Conservation (phyloP, 2,888 invertebrate genomes). For the Rhagonycha lutea region DNA sequence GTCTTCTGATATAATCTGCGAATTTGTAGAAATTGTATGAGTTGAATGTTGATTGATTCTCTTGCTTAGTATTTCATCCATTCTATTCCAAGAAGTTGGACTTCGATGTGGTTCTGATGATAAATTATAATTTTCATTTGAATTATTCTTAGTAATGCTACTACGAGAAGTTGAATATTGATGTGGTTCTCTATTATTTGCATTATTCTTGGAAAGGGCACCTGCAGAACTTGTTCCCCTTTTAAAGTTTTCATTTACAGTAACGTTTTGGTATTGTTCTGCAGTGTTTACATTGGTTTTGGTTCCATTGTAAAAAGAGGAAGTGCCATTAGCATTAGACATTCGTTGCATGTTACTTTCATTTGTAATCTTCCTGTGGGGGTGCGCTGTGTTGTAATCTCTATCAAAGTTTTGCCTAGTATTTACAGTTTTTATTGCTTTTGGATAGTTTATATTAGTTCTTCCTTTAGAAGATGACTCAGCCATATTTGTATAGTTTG, state of each 20-base stretch:
- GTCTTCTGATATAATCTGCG: too few species aligned
- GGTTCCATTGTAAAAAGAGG: too few species aligned
- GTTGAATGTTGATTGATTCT: background rate
- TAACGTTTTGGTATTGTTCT: background rate
- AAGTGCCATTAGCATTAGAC: too few species aligned
- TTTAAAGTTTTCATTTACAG: background rate
- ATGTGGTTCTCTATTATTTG: background rate
- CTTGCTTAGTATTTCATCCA: background rate
- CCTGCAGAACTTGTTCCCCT: background rate
- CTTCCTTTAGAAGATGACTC: background rate
- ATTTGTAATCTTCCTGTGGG: background rate
- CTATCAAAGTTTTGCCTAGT: background rate
- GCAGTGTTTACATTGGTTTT: background rate
- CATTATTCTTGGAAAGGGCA: background rate
- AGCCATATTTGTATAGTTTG: background rate
- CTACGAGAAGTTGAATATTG: background rate
- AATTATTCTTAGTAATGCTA: background rate
- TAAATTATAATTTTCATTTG: too few species aligned
- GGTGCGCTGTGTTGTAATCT: background rate
- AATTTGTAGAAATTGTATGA: too few species aligned
- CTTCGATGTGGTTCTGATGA: too few species aligned
- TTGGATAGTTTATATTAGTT: background rate
- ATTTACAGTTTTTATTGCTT: background rate
- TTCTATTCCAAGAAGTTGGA: background rate
- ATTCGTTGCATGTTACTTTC: background rate